Conservation (phyloP, 2,888 invertebrate genomes). For the Tortrix viridana region DNA sequence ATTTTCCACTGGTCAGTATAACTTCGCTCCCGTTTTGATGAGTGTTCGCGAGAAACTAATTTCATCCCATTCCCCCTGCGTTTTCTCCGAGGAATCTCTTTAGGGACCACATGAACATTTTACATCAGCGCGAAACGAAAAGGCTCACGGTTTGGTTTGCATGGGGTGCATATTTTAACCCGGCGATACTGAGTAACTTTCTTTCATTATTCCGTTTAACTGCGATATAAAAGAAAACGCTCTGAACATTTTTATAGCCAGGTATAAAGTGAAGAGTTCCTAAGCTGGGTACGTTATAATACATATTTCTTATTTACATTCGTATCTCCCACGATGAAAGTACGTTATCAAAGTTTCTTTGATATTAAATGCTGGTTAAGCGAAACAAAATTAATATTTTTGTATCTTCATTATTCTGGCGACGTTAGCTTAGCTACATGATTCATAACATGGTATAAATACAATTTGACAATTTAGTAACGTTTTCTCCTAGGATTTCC, state of each 20-base stretch:
- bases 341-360: neutral
- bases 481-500: no score
- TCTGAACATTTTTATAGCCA: constrained; percentile 34
- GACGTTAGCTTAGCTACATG: no score
- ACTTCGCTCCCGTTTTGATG: constrained; percentile 17
- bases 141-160: constrained; percentile 33
- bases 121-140: constrained; percentile 32
- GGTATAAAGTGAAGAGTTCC: constrained; percentile 32
- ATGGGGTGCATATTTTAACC: constrained; percentile 37
- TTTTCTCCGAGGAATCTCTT: constrained; percentile 23
- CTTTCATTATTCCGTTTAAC: constrained; percentile 38
- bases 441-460: no score
- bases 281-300: constrained; percentile 22
- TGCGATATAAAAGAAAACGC: constrained; percentile 32
- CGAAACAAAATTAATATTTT: neutral
- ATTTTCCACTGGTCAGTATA: constrained; percentile 16
- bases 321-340: constrained; percentile 5
- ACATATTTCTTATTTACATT: constrained; percentile 22
- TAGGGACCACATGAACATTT: constrained; percentile 34
- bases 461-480: no score
- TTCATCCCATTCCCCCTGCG: constrained; percentile 22
- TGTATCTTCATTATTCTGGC: no score
- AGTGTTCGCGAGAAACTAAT: constrained; percentile 29
- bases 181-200: constrained; percentile 35
- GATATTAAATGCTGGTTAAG: neutral